Evolutionary conservation across 2,113 vertebrate species (phyloP).

Genomic region (Hypanus sabinus): DNA sequence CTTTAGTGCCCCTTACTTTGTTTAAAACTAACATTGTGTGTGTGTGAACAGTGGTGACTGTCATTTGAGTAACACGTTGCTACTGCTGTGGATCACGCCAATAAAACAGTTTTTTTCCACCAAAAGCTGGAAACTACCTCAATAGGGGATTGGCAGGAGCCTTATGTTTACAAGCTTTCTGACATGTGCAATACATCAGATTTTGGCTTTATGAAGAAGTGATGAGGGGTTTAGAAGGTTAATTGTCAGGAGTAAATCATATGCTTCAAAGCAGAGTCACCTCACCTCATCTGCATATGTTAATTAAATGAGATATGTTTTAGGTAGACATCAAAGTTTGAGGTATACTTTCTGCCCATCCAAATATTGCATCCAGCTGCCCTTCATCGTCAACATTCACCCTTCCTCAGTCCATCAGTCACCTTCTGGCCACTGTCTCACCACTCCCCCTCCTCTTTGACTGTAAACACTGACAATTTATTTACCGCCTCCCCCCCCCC

Average conservation of each 20-base stretch:
- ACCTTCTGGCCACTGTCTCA: too few species aligned
- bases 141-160: background rate
- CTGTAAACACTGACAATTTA: too few species aligned
- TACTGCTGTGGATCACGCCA: background rate
- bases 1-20: background rate
- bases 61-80: background rate
- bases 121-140: background rate
- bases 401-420: too few species aligned
- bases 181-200: background rate
- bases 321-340: background rate
- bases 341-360: background rate
- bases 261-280: background rate
- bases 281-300: background rate
- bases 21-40: background rate
- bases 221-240: background rate
- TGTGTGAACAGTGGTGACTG: background rate
- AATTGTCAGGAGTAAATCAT: background rate
- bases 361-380: background rate
- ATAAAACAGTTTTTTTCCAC: background rate
- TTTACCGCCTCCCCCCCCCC: too few species aligned
- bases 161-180: background rate
- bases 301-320: background rate
- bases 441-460: too few species aligned
- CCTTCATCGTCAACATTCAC: too few species aligned
- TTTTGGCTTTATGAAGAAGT: background rate